Evolutionary conservation across 2,113 vertebrate species (phyloP).

Genomic region (Cyrtonyx montezumae): DNA sequence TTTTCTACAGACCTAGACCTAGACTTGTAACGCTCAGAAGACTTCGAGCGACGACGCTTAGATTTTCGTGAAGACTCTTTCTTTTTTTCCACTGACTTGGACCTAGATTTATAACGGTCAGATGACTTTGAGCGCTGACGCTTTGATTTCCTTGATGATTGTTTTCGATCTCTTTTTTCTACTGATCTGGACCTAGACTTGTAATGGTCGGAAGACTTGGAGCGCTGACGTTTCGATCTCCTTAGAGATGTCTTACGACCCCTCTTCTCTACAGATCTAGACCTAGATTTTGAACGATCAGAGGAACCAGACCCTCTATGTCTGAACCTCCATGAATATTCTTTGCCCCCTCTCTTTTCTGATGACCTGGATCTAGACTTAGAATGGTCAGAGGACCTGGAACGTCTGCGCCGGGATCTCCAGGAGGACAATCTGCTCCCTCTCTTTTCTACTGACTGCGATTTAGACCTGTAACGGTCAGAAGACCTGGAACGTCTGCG

Average conservation of each 20-base stretch:
- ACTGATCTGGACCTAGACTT: conserved; percentile 81
- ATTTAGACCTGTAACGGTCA: conserved; percentile 52
- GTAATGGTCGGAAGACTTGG: conserved; percentile 77
- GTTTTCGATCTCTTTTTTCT: conserved; percentile 72
- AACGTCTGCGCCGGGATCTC: conserved; percentile 19
- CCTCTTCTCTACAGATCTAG: conserved; percentile 58
- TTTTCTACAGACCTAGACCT: conserved; percentile 63
- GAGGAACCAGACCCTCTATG: conserved; percentile 64
- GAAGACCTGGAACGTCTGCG: conserved; percentile 78
- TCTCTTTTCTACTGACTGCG: conserved; percentile 10
- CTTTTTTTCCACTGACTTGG: conserved; percentile 80
- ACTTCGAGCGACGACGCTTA: conserved; percentile 79
- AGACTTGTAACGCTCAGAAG: conserved; percentile 76
- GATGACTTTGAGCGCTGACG: conserved; percentile 79
- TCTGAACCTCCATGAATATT: conserved; percentile 77
- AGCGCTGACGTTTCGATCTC: conserved; percentile 76
- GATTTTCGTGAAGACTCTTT: conserved; percentile 80
- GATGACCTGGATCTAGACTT: conserved; percentile 68
- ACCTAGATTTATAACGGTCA: conserved; percentile 78
- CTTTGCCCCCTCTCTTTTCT: conserved; percentile 56
- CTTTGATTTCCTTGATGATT: conserved; percentile 75
- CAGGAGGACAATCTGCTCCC: conserved; percentile 16
- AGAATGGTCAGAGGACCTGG: conserved; percentile 75
- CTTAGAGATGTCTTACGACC: conserved; percentile 62
- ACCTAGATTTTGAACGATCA: conserved; percentile 57